Percentiles rank a stretch among this genome's conserved stretches.
Conservation (phyloP, 1,140 invertebrate species). For the Ephestia elutella region DNA sequence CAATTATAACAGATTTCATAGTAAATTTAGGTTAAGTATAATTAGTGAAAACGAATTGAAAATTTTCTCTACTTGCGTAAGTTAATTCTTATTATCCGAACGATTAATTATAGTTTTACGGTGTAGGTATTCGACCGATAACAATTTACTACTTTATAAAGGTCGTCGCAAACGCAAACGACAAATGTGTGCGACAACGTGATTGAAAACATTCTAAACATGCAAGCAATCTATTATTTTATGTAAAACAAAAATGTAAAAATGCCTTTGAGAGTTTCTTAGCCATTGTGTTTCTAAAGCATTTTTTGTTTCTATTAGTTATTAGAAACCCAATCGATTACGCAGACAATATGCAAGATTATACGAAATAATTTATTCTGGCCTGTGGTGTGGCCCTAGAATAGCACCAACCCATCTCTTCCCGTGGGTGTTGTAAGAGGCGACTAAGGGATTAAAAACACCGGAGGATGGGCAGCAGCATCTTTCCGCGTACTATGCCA, state of each 20-base stretch:
- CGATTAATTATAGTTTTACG: not conserved
- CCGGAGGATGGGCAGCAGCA: too few relatives aligned
- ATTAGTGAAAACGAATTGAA: not conserved
- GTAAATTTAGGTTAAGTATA: not conserved
- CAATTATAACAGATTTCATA: not conserved
- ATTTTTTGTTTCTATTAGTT: too few relatives aligned
- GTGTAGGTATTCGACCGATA: constrained; percentile 3
- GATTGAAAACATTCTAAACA: not conserved
- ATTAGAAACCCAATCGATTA: too few relatives aligned
- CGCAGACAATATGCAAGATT: too few relatives aligned
- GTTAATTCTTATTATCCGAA: not conserved
- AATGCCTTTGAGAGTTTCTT: not conserved
- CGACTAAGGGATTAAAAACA: too few relatives aligned
- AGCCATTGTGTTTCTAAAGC: too few relatives aligned
- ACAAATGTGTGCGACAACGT: not conserved
- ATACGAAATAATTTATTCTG: too few relatives aligned
- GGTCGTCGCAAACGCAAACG: not conserved
- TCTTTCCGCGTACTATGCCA: too few relatives aligned
- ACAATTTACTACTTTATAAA: not conserved
- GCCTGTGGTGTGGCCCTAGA: too few relatives aligned
- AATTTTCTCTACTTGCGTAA: not conserved
- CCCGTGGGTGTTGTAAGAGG: too few relatives aligned
- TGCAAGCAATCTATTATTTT: not conserved
- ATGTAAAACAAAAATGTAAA: not conserved
- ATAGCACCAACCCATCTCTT: too few relatives aligned